phyloP scores from a whole-genome alignment of 2,888 invertebrate species.

The Cerastoderma edule region DNA sequence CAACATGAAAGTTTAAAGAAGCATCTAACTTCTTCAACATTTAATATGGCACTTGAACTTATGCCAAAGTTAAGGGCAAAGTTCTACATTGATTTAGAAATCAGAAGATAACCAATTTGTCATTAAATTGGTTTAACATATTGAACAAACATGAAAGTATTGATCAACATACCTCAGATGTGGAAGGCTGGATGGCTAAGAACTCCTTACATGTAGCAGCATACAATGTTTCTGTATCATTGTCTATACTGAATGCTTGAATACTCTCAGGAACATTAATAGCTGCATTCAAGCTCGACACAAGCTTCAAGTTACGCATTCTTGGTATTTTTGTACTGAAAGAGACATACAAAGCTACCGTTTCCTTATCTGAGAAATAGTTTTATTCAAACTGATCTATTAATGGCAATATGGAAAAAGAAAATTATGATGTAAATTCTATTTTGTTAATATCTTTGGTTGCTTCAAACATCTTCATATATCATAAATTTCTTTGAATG shows the following conservation, averaged over 20 bases:
- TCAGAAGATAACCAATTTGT: constrained; percentile 35
- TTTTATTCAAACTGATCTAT: too few species aligned
- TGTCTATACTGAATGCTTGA: constrained; percentile 69
- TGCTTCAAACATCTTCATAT: too few species aligned
- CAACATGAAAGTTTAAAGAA: constrained; percentile 27
- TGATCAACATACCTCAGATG: constrained; percentile 58
- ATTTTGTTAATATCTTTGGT: too few species aligned
- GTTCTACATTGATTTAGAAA: constrained; percentile 32
- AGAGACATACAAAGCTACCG: too few species aligned
- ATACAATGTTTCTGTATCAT: constrained; percentile 74
- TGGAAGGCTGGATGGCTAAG: constrained; percentile 60
- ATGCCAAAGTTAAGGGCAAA: constrained; percentile 38
- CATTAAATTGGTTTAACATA: not conserved
- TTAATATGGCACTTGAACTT: constrained; percentile 23
- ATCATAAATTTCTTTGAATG: too few species aligned
- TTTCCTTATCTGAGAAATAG: too few species aligned
- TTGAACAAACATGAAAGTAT: not conserved
- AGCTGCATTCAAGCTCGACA: constrained; percentile 51
- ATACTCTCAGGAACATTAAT: constrained; percentile 47
- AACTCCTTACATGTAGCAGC: constrained; percentile 63
- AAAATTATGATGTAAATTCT: too few species aligned
- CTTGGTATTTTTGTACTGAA: too few species aligned
- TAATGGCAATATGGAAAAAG: too few species aligned
- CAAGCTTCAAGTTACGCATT: constrained; percentile 76
- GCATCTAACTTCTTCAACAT: constrained; percentile 35